phyloP scores from a whole-genome alignment of 2,113 vertebrate species.

The Lepidothrix coronata region DNA sequence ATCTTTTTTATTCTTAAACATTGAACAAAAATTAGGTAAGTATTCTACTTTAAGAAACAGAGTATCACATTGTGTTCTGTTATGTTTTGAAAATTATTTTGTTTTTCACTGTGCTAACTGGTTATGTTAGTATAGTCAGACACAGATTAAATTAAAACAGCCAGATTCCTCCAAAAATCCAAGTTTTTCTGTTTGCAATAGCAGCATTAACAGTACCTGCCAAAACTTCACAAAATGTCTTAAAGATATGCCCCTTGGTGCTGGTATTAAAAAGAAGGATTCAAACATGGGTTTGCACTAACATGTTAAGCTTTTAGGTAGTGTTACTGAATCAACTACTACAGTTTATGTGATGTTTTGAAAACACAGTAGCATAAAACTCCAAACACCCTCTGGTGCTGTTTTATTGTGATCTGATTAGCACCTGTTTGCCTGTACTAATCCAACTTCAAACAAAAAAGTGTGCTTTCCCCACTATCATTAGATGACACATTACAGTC shows the following conservation, averaged over 20 bases:
- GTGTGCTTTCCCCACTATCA: background rate
- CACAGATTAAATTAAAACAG: background rate
- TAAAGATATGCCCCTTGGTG: background rate
- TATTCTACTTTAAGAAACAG: background rate
- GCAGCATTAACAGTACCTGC: background rate
- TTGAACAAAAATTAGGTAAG: background rate
- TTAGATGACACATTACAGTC: constrained; percentile 14
- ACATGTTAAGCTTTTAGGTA: background rate
- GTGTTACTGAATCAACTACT: constrained; percentile 8
- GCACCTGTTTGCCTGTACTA: constrained; percentile 47
- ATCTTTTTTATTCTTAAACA: background rate
- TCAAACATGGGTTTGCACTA: background rate
- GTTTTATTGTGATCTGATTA: constrained; percentile 62
- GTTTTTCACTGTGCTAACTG: background rate
- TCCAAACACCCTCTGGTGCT: constrained; percentile 4
- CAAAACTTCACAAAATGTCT: background rate
- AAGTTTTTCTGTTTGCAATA: background rate
- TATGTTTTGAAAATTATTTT: background rate
- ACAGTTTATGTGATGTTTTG: constrained; percentile 40
- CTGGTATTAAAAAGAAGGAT: background rate
- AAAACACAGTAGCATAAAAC: constrained; percentile 6
- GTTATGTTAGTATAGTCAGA: background rate
- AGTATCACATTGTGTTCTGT: background rate
- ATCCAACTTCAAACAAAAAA: constrained; percentile 56
- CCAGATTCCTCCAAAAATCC: background rate